Conservation (phyloP, 2,113 vertebrate species). For the Poeciliopsis turrubarensis region DNA sequence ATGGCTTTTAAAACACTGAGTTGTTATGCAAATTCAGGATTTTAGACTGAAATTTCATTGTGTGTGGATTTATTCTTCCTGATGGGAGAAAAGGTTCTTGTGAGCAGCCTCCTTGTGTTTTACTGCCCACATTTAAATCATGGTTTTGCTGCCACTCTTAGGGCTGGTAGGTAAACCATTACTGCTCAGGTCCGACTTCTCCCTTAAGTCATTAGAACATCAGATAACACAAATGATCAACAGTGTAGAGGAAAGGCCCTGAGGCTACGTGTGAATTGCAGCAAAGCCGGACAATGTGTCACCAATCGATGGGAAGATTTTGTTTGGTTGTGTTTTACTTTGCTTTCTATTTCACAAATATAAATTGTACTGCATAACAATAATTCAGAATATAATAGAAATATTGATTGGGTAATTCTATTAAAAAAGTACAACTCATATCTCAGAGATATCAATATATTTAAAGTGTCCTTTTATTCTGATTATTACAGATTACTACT, state of each 20-base stretch:
- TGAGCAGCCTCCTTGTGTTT: slow-evolving; percentile 1
- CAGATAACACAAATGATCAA: slow-evolving; percentile 49
- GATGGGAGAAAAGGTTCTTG: neutral
- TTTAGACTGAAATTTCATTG: slow-evolving; percentile 16
- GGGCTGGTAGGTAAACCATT: slow-evolving; percentile 56
- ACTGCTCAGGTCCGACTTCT: slow-evolving; percentile 23
- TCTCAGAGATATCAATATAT: neutral
- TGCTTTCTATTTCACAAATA: neutral
- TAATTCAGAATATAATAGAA: neutral
- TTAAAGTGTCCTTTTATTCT: neutral
- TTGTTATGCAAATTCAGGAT: slow-evolving; percentile 41
- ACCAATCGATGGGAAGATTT: neutral
- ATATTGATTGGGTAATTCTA: neutral
- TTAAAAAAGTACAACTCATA: neutral
- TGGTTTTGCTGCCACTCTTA: slow-evolving; percentile 25
- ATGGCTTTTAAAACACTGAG: slow-evolving; percentile 29
- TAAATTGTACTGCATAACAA: neutral
- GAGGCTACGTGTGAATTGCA: slow-evolving; percentile 9
- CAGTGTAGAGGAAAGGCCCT: slow-evolving; percentile 26
- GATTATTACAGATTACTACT: no score
- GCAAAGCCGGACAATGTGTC: neutral
- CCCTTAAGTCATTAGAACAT: slow-evolving; percentile 46
- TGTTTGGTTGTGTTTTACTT: neutral
- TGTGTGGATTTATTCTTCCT: neutral
- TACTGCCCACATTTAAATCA: slow-evolving; percentile 13